These are phyloP conservation scores for Alitta virens DNA, from an alignment of 2,888 invertebrate genomes.

Conservation along the genomic window DNA sequence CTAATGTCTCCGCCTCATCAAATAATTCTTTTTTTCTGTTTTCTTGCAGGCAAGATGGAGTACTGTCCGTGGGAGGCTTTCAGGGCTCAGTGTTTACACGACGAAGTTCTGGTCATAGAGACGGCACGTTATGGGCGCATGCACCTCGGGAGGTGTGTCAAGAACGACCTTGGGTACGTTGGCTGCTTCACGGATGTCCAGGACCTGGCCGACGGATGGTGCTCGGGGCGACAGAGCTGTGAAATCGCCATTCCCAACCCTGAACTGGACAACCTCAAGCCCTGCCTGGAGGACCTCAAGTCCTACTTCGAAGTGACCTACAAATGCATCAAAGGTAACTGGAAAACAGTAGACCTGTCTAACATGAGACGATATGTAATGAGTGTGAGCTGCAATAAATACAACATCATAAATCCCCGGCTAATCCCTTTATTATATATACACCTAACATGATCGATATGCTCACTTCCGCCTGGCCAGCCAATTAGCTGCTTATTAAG, in stretches of 20 bases:
- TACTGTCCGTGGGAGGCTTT: slow-evolving; percentile 18
- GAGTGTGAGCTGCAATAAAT: too few species aligned
- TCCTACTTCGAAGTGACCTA: slow-evolving; percentile 15
- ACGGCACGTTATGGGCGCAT: slow-evolving; percentile 15
- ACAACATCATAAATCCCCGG: too few species aligned
- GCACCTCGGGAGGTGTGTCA: slow-evolving; percentile 17
- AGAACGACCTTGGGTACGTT: slow-evolving; percentile 16
- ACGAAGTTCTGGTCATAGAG: slow-evolving; percentile 14
- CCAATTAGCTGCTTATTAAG: too few species aligned
- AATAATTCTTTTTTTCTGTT: neutral
- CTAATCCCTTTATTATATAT: too few species aligned
- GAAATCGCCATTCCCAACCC: slow-evolving; percentile 10
- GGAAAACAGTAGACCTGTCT: too few species aligned
- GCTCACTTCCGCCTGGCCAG: too few species aligned
- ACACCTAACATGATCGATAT: too few species aligned
- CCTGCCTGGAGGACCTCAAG: slow-evolving; percentile 16
- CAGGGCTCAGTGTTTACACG: slow-evolving; percentile 10
- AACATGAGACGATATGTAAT: too few species aligned
- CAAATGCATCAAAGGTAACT: slow-evolving; percentile 12
- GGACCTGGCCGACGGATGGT: slow-evolving; percentile 9
- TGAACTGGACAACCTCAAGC: slow-evolving; percentile 14
- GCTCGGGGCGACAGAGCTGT: slow-evolving; percentile 11
- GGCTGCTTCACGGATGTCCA: slow-evolving; percentile 16
- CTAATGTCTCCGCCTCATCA: too few species aligned
- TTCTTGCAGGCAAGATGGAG: slow-evolving; percentile 2